Conservation (phyloP, 2,888 invertebrate genomes). For the Notocelia uddmanniana region DNA sequence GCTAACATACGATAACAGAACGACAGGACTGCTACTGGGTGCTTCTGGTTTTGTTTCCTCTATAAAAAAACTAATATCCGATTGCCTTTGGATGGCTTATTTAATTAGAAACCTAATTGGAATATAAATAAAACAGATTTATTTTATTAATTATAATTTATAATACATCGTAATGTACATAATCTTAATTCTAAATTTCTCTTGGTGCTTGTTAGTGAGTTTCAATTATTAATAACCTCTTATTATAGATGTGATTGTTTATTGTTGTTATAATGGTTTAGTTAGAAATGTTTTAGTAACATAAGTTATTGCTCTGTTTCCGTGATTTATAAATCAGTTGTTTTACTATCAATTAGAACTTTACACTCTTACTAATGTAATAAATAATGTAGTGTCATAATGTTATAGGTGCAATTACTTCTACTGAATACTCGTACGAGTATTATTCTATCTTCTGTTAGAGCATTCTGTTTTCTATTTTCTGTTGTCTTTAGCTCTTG, state of each 20-base stretch:
- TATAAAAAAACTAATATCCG: slow-evolving; percentile 41
- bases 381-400: too few relatives aligned
- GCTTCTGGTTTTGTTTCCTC: slow-evolving; percentile 45
- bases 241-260: background rate
- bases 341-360: background rate
- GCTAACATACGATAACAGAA: slow-evolving; percentile 8
- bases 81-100: slow-evolving; percentile 24
- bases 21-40: slow-evolving; percentile 26
- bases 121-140: slow-evolving; percentile 21
- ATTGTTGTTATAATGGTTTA: background rate
- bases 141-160: slow-evolving; percentile 19
- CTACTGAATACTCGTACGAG: too few relatives aligned
- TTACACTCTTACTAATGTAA: background rate
- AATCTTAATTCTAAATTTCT: background rate
- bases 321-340: background rate
- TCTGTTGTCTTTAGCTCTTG: too few relatives aligned
- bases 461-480: too few relatives aligned
- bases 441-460: too few relatives aligned
- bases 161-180: too few relatives aligned
- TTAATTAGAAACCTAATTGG: slow-evolving; percentile 38
- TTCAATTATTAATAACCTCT: background rate
- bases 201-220: background rate
- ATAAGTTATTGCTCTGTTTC: background rate
- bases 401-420: too few relatives aligned
- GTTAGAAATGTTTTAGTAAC: background rate